A percentile compares a stretch with the other conserved stretches of the same genome.
Conservation (phyloP, 2,888 invertebrate species). For the Chymomyza fuscimana region DNA sequence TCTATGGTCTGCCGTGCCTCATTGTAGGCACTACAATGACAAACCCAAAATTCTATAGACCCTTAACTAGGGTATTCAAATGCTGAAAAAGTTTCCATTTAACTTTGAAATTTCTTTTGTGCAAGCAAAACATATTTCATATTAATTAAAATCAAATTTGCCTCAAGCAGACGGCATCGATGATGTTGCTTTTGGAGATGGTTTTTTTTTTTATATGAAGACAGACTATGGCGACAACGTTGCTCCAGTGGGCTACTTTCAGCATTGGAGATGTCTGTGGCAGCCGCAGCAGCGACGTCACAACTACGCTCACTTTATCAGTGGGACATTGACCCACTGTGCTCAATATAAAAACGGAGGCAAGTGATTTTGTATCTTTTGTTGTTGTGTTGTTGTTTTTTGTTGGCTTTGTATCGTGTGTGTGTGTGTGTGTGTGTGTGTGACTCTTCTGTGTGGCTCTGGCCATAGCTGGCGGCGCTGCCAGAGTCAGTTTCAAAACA, state of each 20-base stretch:
- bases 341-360: constrained; percentile 74
- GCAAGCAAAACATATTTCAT: constrained; percentile 67
- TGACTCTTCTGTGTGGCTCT: constrained; percentile 29
- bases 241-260: constrained; percentile 12
- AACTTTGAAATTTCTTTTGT: constrained; percentile 66
- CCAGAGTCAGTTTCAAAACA: constrained; percentile 41
- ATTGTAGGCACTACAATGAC: neutral
- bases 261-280: neutral
- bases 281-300: constrained; percentile 1
- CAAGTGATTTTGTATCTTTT: constrained; percentile 63
- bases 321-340: constrained; percentile 79
- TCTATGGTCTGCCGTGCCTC: too few relatives aligned
- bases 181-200: neutral
- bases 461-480: constrained; percentile 36
- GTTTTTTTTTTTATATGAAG: neutral
- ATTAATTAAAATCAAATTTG: constrained; percentile 74
- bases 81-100: constrained; percentile 24
- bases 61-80: neutral
- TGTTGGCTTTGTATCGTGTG: constrained; percentile 23
- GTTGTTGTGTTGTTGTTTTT: constrained; percentile 30
- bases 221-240: constrained; percentile 18
- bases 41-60: neutral
- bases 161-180: constrained; percentile 40
- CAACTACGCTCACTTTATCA: constrained; percentile 71
- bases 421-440: constrained; percentile 16